A percentile compares a stretch with the other conserved stretches of the same genome.
These are phyloP conservation scores for Protobothrops mucrosquamatus DNA, from an alignment of 2,113 vertebrate species.

Conservation along the genomic window DNA sequence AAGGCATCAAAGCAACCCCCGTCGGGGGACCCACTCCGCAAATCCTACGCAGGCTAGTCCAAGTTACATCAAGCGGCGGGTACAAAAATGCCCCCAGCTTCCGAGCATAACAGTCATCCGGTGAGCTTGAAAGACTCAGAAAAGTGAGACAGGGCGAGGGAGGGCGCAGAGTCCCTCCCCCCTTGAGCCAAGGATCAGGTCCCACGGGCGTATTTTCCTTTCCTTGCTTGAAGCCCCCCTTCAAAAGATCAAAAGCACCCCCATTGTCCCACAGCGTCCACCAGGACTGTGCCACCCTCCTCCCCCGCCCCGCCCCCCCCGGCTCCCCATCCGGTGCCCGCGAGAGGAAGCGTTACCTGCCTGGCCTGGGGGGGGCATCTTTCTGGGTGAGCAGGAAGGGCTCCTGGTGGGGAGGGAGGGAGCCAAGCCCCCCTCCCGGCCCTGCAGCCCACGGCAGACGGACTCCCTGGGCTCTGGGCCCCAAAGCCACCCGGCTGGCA, in stretches of 20 bases:
- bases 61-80: not conserved
- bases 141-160: not conserved
- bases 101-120: not conserved
- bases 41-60: not conserved
- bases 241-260: not conserved
- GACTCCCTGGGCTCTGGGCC: not conserved
- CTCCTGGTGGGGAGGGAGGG: not conserved
- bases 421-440: fast-evolving
- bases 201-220: not conserved
- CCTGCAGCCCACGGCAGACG: not conserved
- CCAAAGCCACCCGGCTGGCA: not conserved
- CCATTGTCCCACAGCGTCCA: not conserved
- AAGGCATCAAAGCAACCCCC: not conserved
- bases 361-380: not conserved
- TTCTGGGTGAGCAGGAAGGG: not conserved
- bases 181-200: not conserved
- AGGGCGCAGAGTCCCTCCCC: not conserved
- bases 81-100: not conserved
- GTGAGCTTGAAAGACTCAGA: not conserved
- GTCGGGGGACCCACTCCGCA: not conserved
- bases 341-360: not conserved
- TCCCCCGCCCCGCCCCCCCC: not conserved
- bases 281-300: not conserved
- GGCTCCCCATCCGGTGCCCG: not conserved
- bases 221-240: not conserved